Base-by-base conservation (phyloP, 2,113 vertebrate genomes). In the Thunnus maccoyii region DNA sequence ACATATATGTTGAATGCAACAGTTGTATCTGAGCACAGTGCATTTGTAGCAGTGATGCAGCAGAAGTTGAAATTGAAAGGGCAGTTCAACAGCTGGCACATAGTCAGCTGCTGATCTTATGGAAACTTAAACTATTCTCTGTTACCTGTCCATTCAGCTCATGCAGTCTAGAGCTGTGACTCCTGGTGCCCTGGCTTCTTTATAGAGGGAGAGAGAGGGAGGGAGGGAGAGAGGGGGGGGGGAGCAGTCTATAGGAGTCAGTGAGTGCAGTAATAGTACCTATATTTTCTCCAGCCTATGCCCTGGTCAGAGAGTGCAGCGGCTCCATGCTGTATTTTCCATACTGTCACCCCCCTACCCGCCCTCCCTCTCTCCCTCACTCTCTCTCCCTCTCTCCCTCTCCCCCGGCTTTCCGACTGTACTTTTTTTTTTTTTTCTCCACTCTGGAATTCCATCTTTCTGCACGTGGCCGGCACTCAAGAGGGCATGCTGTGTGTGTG, bases 361-460 rank as follows among this genome's bases (percentile, higher is more conserved):
- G 1, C 66, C 13, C 51, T 20, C 66, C 13, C 51, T 20, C 17
- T 52, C 48, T 50, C 77, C 25, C 22, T 46, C 50, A 47, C 72
- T 50, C 55, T 50, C 77, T 50, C 55, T 17, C 41, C 10, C 30
- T 27, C 73, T 30, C 64, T 17, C 75, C 30, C 48, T 9, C 73
- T 55, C 25, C 12, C 71, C 7, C 1, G 1, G 75, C 86, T 86
- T 72, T 84, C 78, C 47, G 2, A 83, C 88, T 87, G 72, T 82
- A 83, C 87, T 86, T 83, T 79, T 83, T 86, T 74, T 84, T 58
- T 86, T 58, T 32, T 25, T 65, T 16, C 20, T 65, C 46, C 20
- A 22, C 82, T 75, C 47, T 88, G 88, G 82, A 91, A 91, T 92
- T 90, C 57, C 69, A 86, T 77, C 88, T 54, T 89, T 54, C 82